Conservation (phyloP, 1,140 invertebrate genomes). For the Theocolax elegans region DNA sequence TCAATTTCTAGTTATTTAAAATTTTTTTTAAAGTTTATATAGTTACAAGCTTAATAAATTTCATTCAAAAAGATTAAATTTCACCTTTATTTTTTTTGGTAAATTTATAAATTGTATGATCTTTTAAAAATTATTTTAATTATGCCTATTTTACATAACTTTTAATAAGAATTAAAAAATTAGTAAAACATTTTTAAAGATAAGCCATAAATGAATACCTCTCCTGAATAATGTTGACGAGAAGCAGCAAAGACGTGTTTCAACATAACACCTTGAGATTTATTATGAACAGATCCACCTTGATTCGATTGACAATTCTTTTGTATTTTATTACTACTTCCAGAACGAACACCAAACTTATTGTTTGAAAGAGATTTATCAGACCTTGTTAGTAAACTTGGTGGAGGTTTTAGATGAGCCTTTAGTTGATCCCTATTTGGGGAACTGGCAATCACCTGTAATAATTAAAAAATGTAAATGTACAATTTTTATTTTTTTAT, state of each 20-base stretch:
- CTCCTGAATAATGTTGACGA: constrained; percentile 57
- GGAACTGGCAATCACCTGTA: constrained; percentile 83
- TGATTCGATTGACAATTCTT: constrained; percentile 5
- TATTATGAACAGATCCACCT: constrained; percentile 48
- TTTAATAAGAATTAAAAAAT: too few relatives aligned
- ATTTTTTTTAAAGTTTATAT: too few relatives aligned
- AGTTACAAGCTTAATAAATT: too few relatives aligned
- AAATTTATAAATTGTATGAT: too few relatives aligned
- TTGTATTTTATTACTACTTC: neutral
- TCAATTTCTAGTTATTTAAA: too few relatives aligned
- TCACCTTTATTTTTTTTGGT: too few relatives aligned
- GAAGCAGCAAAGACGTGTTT: constrained; percentile 61
- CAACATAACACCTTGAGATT: constrained; percentile 62
- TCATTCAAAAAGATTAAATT: too few relatives aligned
- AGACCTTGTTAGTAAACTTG: constrained; percentile 74
- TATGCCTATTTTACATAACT: too few relatives aligned
- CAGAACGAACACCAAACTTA: constrained; percentile 7
- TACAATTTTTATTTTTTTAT: too few relatives aligned
- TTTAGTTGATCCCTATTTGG: constrained; percentile 89
- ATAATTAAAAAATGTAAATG: constrained; percentile 13
- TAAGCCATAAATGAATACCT: too few relatives aligned
- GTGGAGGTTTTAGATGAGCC: constrained; percentile 84
- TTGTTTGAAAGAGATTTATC: constrained; percentile 60
- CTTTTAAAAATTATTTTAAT: too few relatives aligned
- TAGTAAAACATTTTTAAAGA: too few relatives aligned